Base-by-base conservation (phyloP, 2,888 invertebrate genomes). In the Sinotaia quadrata region DNA sequence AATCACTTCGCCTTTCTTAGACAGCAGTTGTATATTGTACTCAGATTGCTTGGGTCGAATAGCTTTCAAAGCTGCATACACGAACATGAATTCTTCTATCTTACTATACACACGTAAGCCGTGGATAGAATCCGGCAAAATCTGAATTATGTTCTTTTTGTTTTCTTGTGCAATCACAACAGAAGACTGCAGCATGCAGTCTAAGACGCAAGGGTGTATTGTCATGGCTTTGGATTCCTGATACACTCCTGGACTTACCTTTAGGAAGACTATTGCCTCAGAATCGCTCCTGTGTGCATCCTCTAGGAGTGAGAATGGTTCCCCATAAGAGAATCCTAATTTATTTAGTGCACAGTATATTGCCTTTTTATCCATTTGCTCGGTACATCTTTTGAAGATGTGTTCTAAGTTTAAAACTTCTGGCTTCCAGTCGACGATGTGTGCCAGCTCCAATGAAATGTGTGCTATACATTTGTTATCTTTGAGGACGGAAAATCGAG, bases 201-300 rank as follows among this genome's bases (percentile, higher is more conserved):
- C 79, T 8, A 78, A 65, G 2, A 78, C 58, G 12, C 75, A 68
- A n/a, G 79, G 79, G 51, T 79, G 79, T 15, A 79, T 51, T 29
- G 73, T 69, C n/a, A 76, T 79, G n/a, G 56, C 33, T 18, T 67
- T 44, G 18, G 71, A 49, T 41, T 78, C 73, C 18, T 56, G 49
- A 31, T 62, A 61, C 8, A 77, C 54, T 2, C 33, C 51, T n/a
- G 72, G 68, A 31, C 72, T 71, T 2, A 76, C 49, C n/a, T 37
- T 47, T 18, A 79, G 65, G 41, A 71, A 69, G 10, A 68, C 69
- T 2, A 79, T 34, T 47, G 74, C 75, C 69, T 77, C 76, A 24
- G 67, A 65, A 4, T 41, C 51, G 12, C 71, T 68, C 27, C 57
- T 68, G 72, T 69, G 72, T 4, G 74, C 68, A 33, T 68, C 47